These are phyloP conservation scores for Callimorpha dominula DNA, from an alignment of 2,888 invertebrate genomes.

Conservation along the genomic window DNA sequence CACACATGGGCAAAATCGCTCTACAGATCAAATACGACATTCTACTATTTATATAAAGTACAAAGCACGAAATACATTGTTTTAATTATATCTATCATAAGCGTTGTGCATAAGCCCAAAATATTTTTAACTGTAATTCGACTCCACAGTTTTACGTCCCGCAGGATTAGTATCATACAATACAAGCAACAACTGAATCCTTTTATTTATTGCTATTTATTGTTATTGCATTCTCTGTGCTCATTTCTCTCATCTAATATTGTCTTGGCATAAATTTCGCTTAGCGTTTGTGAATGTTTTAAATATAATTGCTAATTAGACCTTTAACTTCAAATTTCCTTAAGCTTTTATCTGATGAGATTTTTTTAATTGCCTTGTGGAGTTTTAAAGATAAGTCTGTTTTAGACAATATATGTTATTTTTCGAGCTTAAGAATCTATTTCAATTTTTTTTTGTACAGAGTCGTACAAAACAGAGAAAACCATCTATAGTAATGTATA, in stretches of 20 bases:
- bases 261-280: constrained; percentile 84
- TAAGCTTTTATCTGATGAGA: constrained; percentile 64
- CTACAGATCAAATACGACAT: too few relatives aligned
- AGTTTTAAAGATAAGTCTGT: constrained; percentile 14
- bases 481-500: too few relatives aligned
- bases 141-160: constrained; percentile 40
- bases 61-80: not conserved
- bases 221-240: constrained; percentile 85
- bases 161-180: constrained; percentile 72
- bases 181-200: constrained; percentile 87
- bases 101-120: not conserved
- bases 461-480: too few relatives aligned
- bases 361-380: constrained; percentile 37
- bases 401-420: not conserved
- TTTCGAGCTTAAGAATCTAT: too few relatives aligned
- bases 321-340: constrained; percentile 51
- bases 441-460: too few relatives aligned
- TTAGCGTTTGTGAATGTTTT: constrained; percentile 77
- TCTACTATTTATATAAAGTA: too few relatives aligned
- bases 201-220: constrained; percentile 88
- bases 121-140: constrained; percentile 17
- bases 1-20: too few relatives aligned
- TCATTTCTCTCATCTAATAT: constrained; percentile 85
- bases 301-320: constrained; percentile 82
- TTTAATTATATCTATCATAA: not conserved